Percentiles rank a stretch among this genome's conserved stretches.
Conservation (phyloP, 2,797 vertebrate species). For the Oryzias sinensis region DNA sequence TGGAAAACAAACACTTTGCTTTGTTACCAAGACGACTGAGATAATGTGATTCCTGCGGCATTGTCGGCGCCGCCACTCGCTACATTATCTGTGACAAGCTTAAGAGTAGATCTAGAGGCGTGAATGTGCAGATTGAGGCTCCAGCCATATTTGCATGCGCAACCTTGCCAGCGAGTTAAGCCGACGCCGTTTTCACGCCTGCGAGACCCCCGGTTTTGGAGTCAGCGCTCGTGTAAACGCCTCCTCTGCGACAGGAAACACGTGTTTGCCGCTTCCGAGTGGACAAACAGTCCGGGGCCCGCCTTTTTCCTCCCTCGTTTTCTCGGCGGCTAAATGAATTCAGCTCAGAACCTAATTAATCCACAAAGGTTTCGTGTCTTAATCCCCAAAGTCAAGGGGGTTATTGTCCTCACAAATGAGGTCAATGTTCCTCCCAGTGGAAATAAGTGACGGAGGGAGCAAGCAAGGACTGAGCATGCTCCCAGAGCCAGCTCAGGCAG, state of each 20-base stretch:
- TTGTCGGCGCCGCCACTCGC: slow-evolving; percentile 70
- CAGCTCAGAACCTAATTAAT: slow-evolving; percentile 86
- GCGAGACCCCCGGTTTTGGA: slow-evolving; percentile 56
- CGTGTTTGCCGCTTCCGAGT: slow-evolving; percentile 35
- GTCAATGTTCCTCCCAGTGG: slow-evolving; percentile 83
- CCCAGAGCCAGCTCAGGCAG: slow-evolving; percentile 7
- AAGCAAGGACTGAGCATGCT: slow-evolving; percentile 47
- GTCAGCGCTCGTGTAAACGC: slow-evolving; percentile 56
- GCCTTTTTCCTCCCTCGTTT: slow-evolving; percentile 59
- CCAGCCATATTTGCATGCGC: slow-evolving; percentile 57
- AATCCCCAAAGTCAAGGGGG: slow-evolving; percentile 88
- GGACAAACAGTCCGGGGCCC: slow-evolving; percentile 62
- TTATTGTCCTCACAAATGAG: slow-evolving; percentile 89
- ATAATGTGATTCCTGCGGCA: slow-evolving; percentile 80
- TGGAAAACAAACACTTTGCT: slow-evolving; percentile 84
- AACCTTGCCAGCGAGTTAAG: slow-evolving; percentile 68
- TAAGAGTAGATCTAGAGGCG: slow-evolving; percentile 71
- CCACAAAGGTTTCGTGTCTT: slow-evolving; percentile 88
- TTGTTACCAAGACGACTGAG: slow-evolving; percentile 85
- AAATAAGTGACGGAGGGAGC: slow-evolving; percentile 78
- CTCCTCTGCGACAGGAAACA: slow-evolving; percentile 5
- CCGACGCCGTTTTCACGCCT: slow-evolving; percentile 52
- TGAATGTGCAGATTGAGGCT: slow-evolving; percentile 56
- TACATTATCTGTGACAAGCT: slow-evolving; percentile 76
- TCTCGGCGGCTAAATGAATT: slow-evolving; percentile 80